Conservation (phyloP, 2,113 vertebrate species). For the Hyaena hyaena region DNA sequence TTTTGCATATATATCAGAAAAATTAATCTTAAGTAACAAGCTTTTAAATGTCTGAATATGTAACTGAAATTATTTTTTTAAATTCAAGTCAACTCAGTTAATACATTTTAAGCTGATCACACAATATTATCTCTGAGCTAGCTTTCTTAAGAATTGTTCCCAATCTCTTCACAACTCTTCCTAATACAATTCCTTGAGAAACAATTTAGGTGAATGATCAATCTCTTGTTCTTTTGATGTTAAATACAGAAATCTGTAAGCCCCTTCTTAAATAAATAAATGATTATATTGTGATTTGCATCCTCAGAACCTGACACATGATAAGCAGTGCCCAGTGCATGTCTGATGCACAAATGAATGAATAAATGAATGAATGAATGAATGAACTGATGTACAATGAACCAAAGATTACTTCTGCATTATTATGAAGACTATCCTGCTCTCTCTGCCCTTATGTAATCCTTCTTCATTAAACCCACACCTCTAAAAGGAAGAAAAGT, state of each 20-base stretch:
- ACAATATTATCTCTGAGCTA: conserved; percentile 30
- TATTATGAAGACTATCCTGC: background rate
- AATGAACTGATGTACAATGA: background rate
- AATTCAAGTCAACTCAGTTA: conserved; percentile 32
- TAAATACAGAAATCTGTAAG: background rate
- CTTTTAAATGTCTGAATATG: conserved; percentile 27
- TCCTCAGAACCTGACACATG: background rate
- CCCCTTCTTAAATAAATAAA: background rate
- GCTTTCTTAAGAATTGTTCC: conserved; percentile 5
- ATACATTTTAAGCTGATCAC: conserved; percentile 6
- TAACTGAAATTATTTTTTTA: conserved; percentile 51
- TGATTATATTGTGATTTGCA: background rate
- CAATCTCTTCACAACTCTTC: background rate
- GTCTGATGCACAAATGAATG: background rate
- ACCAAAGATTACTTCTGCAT: background rate
- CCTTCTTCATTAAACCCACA: background rate
- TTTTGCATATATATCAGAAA: conserved; percentile 30
- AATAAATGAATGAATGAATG: background rate
- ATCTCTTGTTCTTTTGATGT: background rate
- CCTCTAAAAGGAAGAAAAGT: background rate
- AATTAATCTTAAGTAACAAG: conserved; percentile 29
- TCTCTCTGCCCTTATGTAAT: background rate
- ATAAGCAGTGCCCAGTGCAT: background rate
- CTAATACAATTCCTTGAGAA: background rate
- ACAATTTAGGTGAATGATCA: background rate